Evolutionary conservation across 1,140 invertebrate species (phyloP).

Genomic region (Temnothorax nylanderi): DNA sequence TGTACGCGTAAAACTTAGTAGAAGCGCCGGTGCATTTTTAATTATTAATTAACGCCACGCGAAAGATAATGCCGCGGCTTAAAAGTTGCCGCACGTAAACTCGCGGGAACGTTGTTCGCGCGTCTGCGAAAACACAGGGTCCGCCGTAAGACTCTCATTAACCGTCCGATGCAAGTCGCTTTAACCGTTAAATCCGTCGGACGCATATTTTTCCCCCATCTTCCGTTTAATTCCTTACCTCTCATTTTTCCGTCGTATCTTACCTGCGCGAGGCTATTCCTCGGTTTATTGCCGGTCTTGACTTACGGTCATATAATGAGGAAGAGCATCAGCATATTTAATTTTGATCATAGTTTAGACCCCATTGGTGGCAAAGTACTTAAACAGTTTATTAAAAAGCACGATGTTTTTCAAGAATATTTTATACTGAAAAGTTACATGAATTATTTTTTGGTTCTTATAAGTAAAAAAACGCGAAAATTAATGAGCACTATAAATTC

Average conservation of each 20-base stretch:
- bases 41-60: conserved; percentile 69
- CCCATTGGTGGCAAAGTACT: not conserved
- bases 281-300: conserved; percentile 1
- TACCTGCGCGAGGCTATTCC: not conserved
- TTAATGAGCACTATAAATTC: not conserved
- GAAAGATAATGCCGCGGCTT: conserved; percentile 58
- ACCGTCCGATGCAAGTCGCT: conserved; percentile 8
- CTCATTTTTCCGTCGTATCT: not conserved
- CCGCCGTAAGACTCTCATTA: conserved; percentile 50
- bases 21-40: conserved; percentile 63
- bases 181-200: conserved; percentile 29
- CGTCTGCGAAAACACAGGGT: conserved; percentile 1
- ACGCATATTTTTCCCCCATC: conserved; percentile 3
- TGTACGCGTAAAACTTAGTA: conserved; percentile 34
- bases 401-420: not conserved
- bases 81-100: conserved; percentile 62
- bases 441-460: not conserved
- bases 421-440: not conserved
- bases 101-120: conserved; percentile 20
- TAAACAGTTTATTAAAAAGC: not conserved
- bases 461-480: not conserved
- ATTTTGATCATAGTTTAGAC: not conserved
- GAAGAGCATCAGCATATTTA: not conserved
- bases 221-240: not conserved
- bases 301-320: not conserved